Percentiles rank a stretch among this genome's conserved stretches.
Conservation (phyloP, 2,797 vertebrate species). For the Huso huso region DNA sequence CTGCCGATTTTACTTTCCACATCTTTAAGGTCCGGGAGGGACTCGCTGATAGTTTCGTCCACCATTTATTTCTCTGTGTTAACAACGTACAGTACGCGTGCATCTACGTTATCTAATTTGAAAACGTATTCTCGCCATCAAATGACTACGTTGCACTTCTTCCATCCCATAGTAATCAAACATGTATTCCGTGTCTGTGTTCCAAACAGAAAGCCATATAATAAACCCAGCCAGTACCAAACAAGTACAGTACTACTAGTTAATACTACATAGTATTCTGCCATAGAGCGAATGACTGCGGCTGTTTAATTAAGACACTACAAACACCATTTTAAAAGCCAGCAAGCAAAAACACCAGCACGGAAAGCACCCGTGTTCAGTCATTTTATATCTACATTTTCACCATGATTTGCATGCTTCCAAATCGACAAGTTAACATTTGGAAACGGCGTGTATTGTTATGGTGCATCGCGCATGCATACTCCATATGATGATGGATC, state of each 20-base stretch:
- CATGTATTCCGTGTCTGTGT: no score
- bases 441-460: no score
- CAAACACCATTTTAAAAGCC: neutral
- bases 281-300: constrained; percentile 2
- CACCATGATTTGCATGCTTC: no score
- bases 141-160: neutral
- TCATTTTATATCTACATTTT: no score
- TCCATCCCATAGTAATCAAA: no score
- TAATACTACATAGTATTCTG: neutral
- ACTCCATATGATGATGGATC: no score
- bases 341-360: no score
- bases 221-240: neutral
- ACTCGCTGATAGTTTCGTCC: constrained; percentile 42
- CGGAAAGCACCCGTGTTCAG: no score
- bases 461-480: no score
- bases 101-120: neutral
- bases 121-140: neutral
- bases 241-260: neutral
- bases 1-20: constrained; percentile 83
- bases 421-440: no score
- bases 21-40: constrained; percentile 74
- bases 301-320: constrained; percentile 8
- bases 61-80: constrained; percentile 43
- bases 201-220: neutral
- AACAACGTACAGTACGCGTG: neutral